phyloP scores from a whole-genome alignment of 2,113 vertebrate genomes.

The Anoura caudifer region DNA sequence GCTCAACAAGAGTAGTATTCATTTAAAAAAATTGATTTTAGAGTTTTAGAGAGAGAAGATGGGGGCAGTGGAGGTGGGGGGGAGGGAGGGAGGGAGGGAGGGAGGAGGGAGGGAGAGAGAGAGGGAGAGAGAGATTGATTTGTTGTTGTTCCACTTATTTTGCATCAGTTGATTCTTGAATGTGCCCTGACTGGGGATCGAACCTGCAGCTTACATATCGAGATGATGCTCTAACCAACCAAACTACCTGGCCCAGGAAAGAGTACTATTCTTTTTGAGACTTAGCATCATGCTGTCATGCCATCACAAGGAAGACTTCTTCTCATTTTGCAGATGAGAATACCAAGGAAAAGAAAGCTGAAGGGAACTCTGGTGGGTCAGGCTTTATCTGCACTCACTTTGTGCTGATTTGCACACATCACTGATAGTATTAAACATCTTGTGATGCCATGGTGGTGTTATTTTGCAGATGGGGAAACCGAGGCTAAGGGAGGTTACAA shows the following conservation, averaged over 20 bases:
- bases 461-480: not conserved
- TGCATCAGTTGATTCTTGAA: too few relatives aligned
- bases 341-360: not conserved
- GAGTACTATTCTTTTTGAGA: not conserved
- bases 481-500: not conserved
- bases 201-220: too few relatives aligned
- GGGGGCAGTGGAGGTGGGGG: too few relatives aligned
- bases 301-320: not conserved
- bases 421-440: not conserved
- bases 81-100: too few relatives aligned
- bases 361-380: not conserved
- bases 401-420: not conserved
- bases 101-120: too few relatives aligned
- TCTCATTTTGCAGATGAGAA: not conserved
- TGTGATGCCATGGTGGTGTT: not conserved
- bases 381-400: not conserved
- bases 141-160: too few relatives aligned
- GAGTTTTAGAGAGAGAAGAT: too few relatives aligned
- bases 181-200: too few relatives aligned
- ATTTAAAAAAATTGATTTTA: not conserved
- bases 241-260: too few relatives aligned
- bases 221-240: too few relatives aligned
- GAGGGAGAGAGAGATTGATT: too few relatives aligned
- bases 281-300: not conserved
- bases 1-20: accelerated